Evolutionary conservation across 2,797 vertebrate species (phyloP).

Genomic region (Prunella strophiata): DNA sequence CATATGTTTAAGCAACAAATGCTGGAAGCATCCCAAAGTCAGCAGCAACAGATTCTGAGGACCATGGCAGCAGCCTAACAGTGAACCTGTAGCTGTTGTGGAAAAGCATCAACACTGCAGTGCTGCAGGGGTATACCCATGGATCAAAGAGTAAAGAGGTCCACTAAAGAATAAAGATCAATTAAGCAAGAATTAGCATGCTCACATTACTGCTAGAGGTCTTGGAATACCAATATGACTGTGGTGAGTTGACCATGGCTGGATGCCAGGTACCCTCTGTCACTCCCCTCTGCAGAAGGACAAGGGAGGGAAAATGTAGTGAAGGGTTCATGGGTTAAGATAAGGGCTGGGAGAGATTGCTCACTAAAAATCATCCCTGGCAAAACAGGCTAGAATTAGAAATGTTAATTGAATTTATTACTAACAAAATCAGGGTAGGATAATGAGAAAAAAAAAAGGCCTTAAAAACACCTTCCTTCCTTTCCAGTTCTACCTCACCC

Average conservation of each 20-base stretch:
- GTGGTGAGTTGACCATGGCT: rapidly evolving
- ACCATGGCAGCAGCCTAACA: not conserved
- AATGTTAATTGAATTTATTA: not conserved
- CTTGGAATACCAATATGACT: not conserved
- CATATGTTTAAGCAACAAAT: not conserved
- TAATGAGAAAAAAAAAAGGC: not conserved
- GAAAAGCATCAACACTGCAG: not conserved
- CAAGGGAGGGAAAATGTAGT: not conserved
- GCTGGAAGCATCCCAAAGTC: not conserved
- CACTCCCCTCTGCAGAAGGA: not conserved
- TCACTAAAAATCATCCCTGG: not conserved
- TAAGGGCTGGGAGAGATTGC: not conserved
- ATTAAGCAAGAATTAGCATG: not conserved
- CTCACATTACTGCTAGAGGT: not conserved
- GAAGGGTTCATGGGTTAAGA: not conserved
- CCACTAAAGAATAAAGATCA: not conserved
- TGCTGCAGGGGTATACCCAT: not conserved
- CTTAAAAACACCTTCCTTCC: not conserved
- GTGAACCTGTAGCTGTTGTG: not conserved
- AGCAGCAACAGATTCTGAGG: not conserved
- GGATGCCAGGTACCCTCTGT: not conserved
- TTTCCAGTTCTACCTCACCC: not conserved
- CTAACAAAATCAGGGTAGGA: not conserved
- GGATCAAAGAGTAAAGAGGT: not conserved
- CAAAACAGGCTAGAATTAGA: not conserved